A percentile compares a stretch with the other conserved stretches of the same genome.
These are phyloP conservation scores for Brachystomella parvula DNA, from an alignment of 1,140 invertebrate genomes.

Conservation along the genomic window DNA sequence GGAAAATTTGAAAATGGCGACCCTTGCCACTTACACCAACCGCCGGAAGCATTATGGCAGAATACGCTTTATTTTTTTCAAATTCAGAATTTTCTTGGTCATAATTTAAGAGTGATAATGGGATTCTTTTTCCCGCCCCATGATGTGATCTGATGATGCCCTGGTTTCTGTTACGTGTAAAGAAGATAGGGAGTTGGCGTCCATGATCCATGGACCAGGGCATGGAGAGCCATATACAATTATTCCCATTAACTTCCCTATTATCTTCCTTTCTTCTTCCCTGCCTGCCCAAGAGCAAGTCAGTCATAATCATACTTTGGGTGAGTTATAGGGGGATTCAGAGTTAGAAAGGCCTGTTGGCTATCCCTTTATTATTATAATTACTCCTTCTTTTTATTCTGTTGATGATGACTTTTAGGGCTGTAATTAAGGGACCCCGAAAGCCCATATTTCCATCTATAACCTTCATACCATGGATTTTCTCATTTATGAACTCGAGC, in stretches of 20 bases:
- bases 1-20: too few relatives aligned
- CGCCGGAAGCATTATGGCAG: too few relatives aligned
- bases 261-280: neutral
- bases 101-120: constrained; percentile 2
- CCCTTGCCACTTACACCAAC: too few relatives aligned
- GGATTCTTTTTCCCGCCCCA: neutral
- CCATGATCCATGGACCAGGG: neutral
- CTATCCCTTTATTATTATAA: neutral
- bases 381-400: neutral
- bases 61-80: neutral
- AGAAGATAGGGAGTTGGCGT: neutral
- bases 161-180: neutral
- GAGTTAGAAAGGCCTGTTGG: neutral
- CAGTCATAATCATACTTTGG: neutral
- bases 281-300: neutral
- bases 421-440: neutral
- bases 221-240: neutral
- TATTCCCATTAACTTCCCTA: constrained; percentile 1
- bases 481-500: neutral
- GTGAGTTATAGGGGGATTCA: neutral
- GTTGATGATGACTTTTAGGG: constrained; percentile 1
- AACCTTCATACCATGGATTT: neutral
- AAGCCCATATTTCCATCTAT: too few relatives aligned
- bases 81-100: neutral
- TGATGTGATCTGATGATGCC: constrained; percentile 1